Percentiles rank a stretch among this genome's conserved stretches.
Evolutionary conservation across 2,888 invertebrate genomes (phyloP).

Genomic region (Tenthredo livida): DNA sequence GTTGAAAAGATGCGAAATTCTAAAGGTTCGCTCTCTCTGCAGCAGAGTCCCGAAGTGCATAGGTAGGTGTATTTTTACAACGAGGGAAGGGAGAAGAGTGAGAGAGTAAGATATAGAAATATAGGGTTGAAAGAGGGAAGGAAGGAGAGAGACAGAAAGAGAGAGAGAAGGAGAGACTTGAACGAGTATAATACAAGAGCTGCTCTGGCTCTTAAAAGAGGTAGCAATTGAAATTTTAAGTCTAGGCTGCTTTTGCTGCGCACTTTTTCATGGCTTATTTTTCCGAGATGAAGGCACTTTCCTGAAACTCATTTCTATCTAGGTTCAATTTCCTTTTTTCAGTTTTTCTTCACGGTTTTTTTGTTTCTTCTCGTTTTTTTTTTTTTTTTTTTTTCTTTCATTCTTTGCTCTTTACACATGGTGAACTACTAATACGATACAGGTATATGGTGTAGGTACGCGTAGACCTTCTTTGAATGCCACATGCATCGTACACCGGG

Average conservation of each 20-base stretch:
- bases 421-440: neutral
- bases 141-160: neutral
- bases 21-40: conserved; percentile 44
- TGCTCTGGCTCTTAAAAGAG: conserved; percentile 51
- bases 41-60: conserved; percentile 20
- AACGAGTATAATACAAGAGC: conserved; percentile 46
- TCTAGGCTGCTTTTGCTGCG: conserved; percentile 50
- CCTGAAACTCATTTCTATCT: neutral
- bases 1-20: conserved; percentile 54
- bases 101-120: neutral
- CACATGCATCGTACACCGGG: neutral
- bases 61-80: conserved; percentile 41
- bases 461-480: neutral
- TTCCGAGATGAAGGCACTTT: conserved; percentile 48
- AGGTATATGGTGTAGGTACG: neutral
- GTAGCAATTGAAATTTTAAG: conserved; percentile 54
- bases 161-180: neutral
- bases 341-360: neutral
- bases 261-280: conserved; percentile 41
- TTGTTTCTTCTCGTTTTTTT: neutral
- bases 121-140: neutral
- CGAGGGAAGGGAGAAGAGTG: conserved; percentile 12
- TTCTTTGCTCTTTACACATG: neutral
- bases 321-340: neutral
- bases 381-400: neutral